These are phyloP conservation scores for Ramphastos sulfuratus DNA, from an alignment of 2,113 vertebrate species.

Conservation along the genomic window DNA sequence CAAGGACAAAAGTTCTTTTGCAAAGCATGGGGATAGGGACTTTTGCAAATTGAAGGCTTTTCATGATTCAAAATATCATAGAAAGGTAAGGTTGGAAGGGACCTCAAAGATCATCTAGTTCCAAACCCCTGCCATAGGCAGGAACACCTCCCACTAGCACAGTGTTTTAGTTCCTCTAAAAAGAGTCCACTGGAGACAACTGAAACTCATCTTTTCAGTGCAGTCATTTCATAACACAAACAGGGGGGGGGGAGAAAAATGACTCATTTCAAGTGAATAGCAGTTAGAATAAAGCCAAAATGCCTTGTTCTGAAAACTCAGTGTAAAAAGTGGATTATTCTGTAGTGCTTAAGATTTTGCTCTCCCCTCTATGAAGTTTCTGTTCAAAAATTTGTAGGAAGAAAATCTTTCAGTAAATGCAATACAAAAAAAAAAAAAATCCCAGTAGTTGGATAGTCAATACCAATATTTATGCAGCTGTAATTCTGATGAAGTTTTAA, in stretches of 20 bases:
- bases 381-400: neutral
- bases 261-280: neutral
- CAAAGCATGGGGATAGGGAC: neutral
- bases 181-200: neutral
- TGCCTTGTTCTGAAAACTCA: neutral
- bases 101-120: no score
- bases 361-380: neutral
- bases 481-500: neutral
- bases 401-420: neutral
- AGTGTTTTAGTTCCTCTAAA: neutral
- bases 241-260: neutral
- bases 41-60: neutral
- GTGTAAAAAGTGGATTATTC: fast-evolving
- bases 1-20: neutral
- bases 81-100: no score
- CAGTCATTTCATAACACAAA: neutral
- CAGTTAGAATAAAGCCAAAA: neutral
- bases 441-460: neutral
- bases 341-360: neutral
- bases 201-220: neutral
- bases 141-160: no score
- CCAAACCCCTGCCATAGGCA: no score
- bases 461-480: neutral
- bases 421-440: no score
- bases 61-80: neutral